Base-by-base conservation (phyloP, 2,888 invertebrate species). In the Drosophila antonietae region DNA sequence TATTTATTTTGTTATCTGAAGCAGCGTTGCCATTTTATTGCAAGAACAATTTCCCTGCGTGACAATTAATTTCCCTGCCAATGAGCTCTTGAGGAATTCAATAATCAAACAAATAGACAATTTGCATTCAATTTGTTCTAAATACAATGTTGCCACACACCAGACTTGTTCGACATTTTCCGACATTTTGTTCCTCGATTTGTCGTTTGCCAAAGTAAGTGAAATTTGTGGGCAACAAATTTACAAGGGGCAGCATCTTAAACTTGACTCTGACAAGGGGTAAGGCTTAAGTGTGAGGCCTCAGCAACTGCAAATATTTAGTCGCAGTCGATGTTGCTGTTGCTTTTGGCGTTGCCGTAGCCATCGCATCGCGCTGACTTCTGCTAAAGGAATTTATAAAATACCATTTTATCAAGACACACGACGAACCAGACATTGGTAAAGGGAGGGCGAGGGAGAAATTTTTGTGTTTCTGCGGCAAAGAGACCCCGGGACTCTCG, bases 331-430 rank as follows among this genome's bases (percentile, higher is more conserved):
- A 53, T 20, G 68, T 39, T 10, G 52, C 52, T 4, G 35, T 35
- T 35, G 55, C 41, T 10, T 1, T 20, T 1, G 28, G 5, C 28
- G 68, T 37, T n/a, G 37, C 53, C n/a, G 39, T 53, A 39, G 44
- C 44, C 46, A 35, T 46, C 57, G 56, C 35, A 47, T 37, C 49
- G 59, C 68, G 74, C 76, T 82, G 88, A 89, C 83, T 87, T 78
- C 75, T 78, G 62, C 73, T 68, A 69, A 81, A 90, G 83, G 91
- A 90, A 90, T 91, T 91, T 90, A 76, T 83, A 80, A 88, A 89
- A 90, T 90, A 91, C 90, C 88, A 89, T 89, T 87, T 89, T 89
- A 87, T 89, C 87, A 88, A 90, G 90, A 90, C 81, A 90, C 90
- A 90, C 89, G 87, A 89, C 80, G 77, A 67, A 68, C 55, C 72